Evolutionary conservation across 2,888 invertebrate genomes (phyloP).

Genomic region (Nomada flava): DNA sequence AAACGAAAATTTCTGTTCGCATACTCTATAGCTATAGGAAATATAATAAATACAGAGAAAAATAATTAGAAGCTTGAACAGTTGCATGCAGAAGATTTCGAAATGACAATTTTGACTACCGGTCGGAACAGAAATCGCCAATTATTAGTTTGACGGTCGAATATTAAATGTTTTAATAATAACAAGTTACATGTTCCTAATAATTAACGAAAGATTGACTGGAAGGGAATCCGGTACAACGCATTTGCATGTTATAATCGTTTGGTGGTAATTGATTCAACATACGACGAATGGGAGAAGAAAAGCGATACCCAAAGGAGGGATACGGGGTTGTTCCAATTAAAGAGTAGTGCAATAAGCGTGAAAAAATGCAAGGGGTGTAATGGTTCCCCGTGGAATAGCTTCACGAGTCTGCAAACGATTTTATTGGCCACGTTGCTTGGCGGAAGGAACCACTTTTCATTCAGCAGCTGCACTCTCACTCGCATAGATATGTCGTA

Average conservation of each 20-base stretch:
- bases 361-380: constrained; percentile 35
- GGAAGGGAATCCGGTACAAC: too few species aligned
- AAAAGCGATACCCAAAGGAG: constrained; percentile 11
- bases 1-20: too few species aligned
- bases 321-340: constrained; percentile 18
- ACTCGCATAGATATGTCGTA: constrained; percentile 6
- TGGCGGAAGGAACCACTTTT: constrained; percentile 21
- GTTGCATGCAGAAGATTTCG: too few species aligned
- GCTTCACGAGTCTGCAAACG: constrained; percentile 25
- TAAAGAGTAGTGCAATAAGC: constrained; percentile 36
- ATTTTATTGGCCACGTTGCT: constrained; percentile 44
- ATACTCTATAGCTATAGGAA: too few species aligned
- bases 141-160: too few species aligned
- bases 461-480: constrained; percentile 10
- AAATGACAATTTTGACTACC: too few species aligned
- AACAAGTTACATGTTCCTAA: too few species aligned
- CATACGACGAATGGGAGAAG: background rate
- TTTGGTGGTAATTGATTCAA: constrained; percentile 1
- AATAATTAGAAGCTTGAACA: too few species aligned
- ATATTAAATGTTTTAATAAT: too few species aligned
- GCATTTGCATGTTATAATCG: background rate
- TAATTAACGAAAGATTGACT: too few species aligned
- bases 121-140: too few species aligned
- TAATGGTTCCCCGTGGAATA: constrained; percentile 39
- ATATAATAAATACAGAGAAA: too few species aligned